A percentile compares a stretch with the other conserved stretches of the same genome.
These are phyloP conservation scores for Zaprionus lachaisei DNA, from an alignment of 1,140 invertebrate species.

Conservation along the genomic window DNA sequence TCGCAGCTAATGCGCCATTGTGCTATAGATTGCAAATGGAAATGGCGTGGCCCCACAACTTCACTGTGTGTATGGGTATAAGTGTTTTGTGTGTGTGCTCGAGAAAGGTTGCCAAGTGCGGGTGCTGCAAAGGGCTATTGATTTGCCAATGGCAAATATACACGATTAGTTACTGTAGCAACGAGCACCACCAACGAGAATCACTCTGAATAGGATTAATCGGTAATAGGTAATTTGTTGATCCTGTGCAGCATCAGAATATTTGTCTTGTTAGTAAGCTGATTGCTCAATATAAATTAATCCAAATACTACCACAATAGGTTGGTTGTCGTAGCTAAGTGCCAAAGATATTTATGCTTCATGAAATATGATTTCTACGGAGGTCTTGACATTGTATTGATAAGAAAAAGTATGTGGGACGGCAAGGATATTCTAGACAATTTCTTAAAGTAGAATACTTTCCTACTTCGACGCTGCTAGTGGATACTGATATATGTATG, in stretches of 20 bases:
- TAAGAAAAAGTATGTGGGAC: too few relatives aligned
- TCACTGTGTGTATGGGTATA: background rate
- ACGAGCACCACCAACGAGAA: slow-evolving; percentile 11
- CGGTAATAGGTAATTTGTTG: slow-evolving; percentile 26
- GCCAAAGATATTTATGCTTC: background rate
- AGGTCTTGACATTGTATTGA: too few relatives aligned
- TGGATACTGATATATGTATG: too few relatives aligned
- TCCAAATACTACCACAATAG: background rate
- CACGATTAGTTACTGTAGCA: slow-evolving; percentile 26
- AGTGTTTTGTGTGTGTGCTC: background rate
- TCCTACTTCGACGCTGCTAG: too few relatives aligned
- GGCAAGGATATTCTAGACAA: too few relatives aligned
- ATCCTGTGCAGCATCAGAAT: slow-evolving; percentile 6
- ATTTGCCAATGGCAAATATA: slow-evolving; percentile 40
- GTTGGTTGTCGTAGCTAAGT: background rate
- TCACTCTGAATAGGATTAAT: slow-evolving; percentile 30
- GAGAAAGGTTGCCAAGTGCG: slow-evolving; percentile 4
- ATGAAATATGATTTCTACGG: background rate
- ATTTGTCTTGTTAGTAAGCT: slow-evolving; percentile 30
- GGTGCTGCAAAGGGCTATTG: slow-evolving; percentile 26
- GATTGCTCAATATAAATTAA: slow-evolving; percentile 16
- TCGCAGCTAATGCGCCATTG: slow-evolving; percentile 50
- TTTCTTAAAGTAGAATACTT: too few relatives aligned
- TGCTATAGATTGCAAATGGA: slow-evolving; percentile 43
- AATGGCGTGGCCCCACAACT: slow-evolving; percentile 13